These are phyloP conservation scores for Gallinago media DNA, from an alignment of 2,113 vertebrate genomes.

Conservation along the genomic window DNA sequence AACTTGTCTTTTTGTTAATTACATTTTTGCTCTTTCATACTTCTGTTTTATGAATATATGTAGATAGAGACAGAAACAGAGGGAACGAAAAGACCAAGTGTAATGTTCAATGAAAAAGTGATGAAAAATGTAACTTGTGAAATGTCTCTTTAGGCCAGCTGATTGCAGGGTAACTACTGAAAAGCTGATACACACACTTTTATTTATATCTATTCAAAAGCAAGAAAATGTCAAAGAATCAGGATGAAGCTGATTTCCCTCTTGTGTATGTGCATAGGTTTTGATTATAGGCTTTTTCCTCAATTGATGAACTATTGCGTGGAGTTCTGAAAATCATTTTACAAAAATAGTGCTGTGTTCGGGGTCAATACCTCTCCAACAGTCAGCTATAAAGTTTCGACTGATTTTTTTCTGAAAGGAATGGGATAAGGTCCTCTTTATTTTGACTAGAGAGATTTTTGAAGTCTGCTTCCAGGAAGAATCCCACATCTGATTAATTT, in stretches of 20 bases:
- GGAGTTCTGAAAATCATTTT: constrained; percentile 45
- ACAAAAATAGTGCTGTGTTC: constrained; percentile 25
- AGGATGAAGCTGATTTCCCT: constrained; percentile 62
- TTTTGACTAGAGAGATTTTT: neutral
- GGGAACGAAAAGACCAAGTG: neutral
- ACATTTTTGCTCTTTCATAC: neutral
- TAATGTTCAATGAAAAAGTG: neutral
- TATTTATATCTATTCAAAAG: constrained; percentile 54
- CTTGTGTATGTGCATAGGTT: constrained; percentile 53
- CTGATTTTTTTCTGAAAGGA: neutral
- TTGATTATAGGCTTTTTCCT: constrained; percentile 60
- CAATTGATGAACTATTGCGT: constrained; percentile 27
- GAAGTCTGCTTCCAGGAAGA: neutral
- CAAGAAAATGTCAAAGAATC: constrained; percentile 54
- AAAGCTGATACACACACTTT: constrained; percentile 52
- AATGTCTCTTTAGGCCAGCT: constrained; percentile 67
- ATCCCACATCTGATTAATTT: neutral
- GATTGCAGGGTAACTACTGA: constrained; percentile 63
- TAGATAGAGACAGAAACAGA: neutral
- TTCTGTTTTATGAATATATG: neutral
- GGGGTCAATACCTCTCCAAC: neutral
- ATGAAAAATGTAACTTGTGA: constrained; percentile 34
- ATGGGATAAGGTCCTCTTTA: neutral
- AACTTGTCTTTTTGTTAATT: neutral
- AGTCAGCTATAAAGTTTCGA: constrained; percentile 6